A percentile compares a stretch with the other conserved stretches of the same genome.
Evolutionary conservation across 2,888 invertebrate species (phyloP).

Genomic region (Eupeodes luniger): DNA sequence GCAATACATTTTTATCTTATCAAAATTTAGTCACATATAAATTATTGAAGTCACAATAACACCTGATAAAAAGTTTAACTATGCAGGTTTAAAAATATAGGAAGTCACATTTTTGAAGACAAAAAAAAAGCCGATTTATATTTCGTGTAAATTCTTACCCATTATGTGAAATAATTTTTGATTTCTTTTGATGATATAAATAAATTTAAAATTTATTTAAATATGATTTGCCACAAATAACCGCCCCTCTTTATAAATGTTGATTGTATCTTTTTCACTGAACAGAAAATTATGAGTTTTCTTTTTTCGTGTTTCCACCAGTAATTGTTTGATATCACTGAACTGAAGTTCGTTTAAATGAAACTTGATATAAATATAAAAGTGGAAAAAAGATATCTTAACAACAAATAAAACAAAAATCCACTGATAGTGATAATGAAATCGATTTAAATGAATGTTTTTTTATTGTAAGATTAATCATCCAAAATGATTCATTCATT

Average conservation of each 20-base stretch:
- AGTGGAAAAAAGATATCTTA: not conserved
- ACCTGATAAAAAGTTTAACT: slow-evolving; percentile 11
- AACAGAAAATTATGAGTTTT: not conserved
- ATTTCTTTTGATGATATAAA: not conserved
- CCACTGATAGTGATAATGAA: slow-evolving; percentile 26
- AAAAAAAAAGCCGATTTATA: not conserved
- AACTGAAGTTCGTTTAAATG: not conserved
- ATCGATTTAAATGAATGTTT: slow-evolving; percentile 25
- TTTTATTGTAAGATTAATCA: not conserved
- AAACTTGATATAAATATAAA: slow-evolving; percentile 25
- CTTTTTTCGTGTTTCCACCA: not conserved
- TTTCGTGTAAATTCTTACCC: not conserved
- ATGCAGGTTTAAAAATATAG: not conserved
- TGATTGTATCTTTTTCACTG: not conserved
- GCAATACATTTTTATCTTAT: slow-evolving; percentile 26
- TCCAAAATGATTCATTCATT: slow-evolving; percentile 5
- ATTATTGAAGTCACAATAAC: slow-evolving; percentile 13
- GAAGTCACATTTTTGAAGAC: not conserved
- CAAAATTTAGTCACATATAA: slow-evolving; percentile 5
- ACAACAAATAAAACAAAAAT: not conserved
- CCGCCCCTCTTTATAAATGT: not conserved
- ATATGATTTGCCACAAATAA: not conserved
- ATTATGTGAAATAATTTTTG: not conserved
- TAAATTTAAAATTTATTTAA: not conserved
- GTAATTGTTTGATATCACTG: not conserved